Evolutionary conservation across 2,113 vertebrate genomes (phyloP).

Genomic region (Zootoca vivipara): DNA sequence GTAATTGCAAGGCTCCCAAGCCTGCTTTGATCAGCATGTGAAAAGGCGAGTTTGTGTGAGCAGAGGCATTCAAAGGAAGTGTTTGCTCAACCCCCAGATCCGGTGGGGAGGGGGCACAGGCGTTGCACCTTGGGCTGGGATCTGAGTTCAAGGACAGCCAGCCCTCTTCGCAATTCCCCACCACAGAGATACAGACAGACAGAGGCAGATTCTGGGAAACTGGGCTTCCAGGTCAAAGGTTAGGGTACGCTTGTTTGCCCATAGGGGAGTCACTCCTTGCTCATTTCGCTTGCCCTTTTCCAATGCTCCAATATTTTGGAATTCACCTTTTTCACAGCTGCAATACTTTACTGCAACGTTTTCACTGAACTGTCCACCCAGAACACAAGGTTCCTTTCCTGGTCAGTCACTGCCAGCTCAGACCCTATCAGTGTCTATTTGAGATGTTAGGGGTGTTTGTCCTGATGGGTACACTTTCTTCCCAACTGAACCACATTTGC

Average conservation of each 20-base stretch:
- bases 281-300: too few relatives aligned
- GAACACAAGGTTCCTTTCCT: too few relatives aligned
- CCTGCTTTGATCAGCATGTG: not conserved
- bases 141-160: not conserved
- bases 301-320: not conserved
- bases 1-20: conserved; percentile 12
- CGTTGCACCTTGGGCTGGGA: not conserved
- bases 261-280: too few relatives aligned
- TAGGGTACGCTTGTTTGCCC: too few relatives aligned
- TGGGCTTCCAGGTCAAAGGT: not conserved
- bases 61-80: not conserved
- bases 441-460: too few relatives aligned
- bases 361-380: too few relatives aligned
- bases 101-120: not conserved
- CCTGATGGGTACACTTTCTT: too few relatives aligned
- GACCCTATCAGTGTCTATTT: too few relatives aligned
- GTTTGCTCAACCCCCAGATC: not conserved
- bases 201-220: not conserved
- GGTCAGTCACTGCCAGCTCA: too few relatives aligned
- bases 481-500: too few relatives aligned
- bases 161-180: not conserved
- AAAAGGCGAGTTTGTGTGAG: conserved; percentile 30
- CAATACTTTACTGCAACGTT: too few relatives aligned
- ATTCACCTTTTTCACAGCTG: too few relatives aligned
- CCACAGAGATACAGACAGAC: not conserved